phyloP scores from a whole-genome alignment of 2,888 invertebrate genomes.

The Macropis europaea region DNA sequence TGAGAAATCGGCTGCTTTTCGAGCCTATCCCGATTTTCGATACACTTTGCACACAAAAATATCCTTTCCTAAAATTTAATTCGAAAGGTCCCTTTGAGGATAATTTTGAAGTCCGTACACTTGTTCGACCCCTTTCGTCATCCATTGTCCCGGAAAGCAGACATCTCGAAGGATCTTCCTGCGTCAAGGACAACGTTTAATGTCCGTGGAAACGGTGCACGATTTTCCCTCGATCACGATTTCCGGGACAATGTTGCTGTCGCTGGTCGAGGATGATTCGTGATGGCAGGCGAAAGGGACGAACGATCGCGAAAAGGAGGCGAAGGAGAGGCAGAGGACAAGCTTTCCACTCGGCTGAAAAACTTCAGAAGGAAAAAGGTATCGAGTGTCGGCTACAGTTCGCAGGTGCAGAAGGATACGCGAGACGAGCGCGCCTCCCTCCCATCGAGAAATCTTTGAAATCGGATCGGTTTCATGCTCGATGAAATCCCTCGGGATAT shows the following conservation, averaged over 20 bases:
- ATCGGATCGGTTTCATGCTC: conserved; percentile 56
- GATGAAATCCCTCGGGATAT: conserved; percentile 20
- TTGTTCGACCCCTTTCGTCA: neutral
- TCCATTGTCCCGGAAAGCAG: neutral
- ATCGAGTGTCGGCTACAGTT: conserved; percentile 54
- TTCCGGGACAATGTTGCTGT: neutral
- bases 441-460: conserved; percentile 48
- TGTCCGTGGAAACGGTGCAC: neutral
- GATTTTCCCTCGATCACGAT: neutral
- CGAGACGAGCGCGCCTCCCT: neutral
- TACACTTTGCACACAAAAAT: no score
- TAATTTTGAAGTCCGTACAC: no score
- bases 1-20: no score
- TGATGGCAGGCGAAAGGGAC: conserved; percentile 21
- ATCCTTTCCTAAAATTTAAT: no score
- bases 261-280: conserved; percentile 23
- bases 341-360: conserved; percentile 43
- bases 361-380: conserved; percentile 40
- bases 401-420: conserved; percentile 51
- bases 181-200: neutral
- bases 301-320: neutral
- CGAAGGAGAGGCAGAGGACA: conserved; percentile 21
- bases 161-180: neutral
- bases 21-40: no score
- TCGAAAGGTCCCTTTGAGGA: neutral